Base-by-base conservation (phyloP, 1,140 invertebrate genomes). In the Nephila pilipes region DNA sequence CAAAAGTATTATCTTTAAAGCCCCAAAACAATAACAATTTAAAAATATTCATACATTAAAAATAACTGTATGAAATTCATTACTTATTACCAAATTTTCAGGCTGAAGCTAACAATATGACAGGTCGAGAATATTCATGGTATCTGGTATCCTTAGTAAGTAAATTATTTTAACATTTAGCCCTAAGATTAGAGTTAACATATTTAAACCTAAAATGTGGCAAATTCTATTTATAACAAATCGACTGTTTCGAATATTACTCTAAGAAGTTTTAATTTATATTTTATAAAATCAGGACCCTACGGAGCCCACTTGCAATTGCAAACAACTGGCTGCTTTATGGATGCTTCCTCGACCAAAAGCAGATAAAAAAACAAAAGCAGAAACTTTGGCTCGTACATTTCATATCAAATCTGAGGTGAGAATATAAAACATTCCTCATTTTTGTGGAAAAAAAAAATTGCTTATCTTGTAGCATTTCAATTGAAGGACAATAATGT, bases 111-210 rank as follows among this genome's bases (percentile, higher is more conserved):
- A 95, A 95, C 54, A 95, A 95, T 29, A 95, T 96, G 91, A 96
- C 96, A 83, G 95, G 95, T 54, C 94, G 95, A 94, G 83, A 97
- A 94, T 97, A 96, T 94, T 96, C 96, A 3, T 97, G 97, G 97
- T 96, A 96, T 93, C 97, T 97, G 0, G 95, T 97, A 6, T 96
- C 96, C 0, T 95, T 96, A 95, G 96, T 96, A 94, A 94, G 95
- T 94, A 87, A 46, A n/a, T 16, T 3, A 80, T 20, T 80, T 38
- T 29, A 2, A n/a, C n/a, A 8, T n/a, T 4, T 85, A 20, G n/a
- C 54, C 14, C 25, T 46, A 46, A 6, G 6, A 46, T 46, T 46
- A 10, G n/a, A n/a, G 12, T 46, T 46, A 46, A 38, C 6, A 46
- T 46, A 10, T 46, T 46, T 46, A 46, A 3, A 5, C 4, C 4